Evolutionary conservation across 2,113 vertebrate species (phyloP).

Genomic region (Daubentonia madagascariensis): DNA sequence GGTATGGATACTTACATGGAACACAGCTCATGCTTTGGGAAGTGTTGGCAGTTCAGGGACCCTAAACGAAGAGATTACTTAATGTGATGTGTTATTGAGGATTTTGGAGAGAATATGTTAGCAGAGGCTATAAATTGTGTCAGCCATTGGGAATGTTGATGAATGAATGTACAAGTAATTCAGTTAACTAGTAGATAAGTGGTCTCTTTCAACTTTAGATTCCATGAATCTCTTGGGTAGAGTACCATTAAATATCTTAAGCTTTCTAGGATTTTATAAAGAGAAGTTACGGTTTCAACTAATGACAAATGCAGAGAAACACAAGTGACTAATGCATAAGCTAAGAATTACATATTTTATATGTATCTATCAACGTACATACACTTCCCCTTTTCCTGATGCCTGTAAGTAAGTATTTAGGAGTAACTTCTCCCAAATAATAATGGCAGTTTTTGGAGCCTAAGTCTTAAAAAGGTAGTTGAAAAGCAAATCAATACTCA

Average conservation of each 20-base stretch:
- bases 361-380: not conserved
- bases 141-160: not conserved
- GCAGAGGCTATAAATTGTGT: not conserved
- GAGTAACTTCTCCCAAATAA: conserved; percentile 1
- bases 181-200: not conserved
- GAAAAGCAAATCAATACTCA: not conserved
- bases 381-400: not conserved
- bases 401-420: not conserved
- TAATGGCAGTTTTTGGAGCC: not conserved
- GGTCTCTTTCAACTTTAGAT: not conserved
- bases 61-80: not conserved
- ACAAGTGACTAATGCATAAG: not conserved
- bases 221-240: not conserved
- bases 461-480: not conserved
- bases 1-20: not conserved
- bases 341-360: not conserved
- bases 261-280: not conserved
- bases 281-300: not conserved
- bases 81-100: not conserved
- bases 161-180: not conserved
- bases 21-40: not conserved
- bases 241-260: not conserved
- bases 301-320: not conserved
- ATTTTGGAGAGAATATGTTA: not conserved
- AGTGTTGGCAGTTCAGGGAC: not conserved